Conservation (phyloP, 2,113 vertebrate species). For the Nibea albiflora region DNA sequence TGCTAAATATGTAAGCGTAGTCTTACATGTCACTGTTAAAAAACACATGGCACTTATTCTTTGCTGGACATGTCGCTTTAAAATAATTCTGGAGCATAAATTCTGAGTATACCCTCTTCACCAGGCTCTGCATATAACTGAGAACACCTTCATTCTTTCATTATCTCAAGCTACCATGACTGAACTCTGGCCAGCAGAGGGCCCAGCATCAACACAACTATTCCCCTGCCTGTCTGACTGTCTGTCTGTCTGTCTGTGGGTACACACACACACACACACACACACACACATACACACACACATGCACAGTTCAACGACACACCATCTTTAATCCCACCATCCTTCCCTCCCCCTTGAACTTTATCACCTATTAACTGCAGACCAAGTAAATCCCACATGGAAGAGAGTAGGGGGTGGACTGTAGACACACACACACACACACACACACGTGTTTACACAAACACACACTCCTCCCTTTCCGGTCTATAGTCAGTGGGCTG, state of each 20-base stretch:
- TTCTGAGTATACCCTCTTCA: no score
- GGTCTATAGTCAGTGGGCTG: conserved; percentile 70
- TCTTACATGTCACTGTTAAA: no score
- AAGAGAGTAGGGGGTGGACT: conserved; percentile 33
- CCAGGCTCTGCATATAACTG: background rate
- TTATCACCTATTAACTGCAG: conserved; percentile 85
- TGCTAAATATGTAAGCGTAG: no score
- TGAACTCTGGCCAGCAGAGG: conserved; percentile 59
- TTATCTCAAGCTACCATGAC: background rate
- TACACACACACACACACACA: background rate
- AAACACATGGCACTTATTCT: no score
- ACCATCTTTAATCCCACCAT: conserved; percentile 78
- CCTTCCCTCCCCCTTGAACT: conserved; percentile 78
- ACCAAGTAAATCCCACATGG: conserved; percentile 82
- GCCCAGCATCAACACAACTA: conserved; percentile 27
- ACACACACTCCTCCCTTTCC: conserved; percentile 47
- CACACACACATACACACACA: background rate
- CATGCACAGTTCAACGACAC: conserved; percentile 64
- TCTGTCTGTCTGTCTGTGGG: conserved; percentile 20
- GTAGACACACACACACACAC: conserved; percentile 29
- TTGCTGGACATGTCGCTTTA: no score
- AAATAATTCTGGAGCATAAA: no score
- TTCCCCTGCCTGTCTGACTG: background rate
- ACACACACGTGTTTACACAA: conserved; percentile 16
- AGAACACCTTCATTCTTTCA: background rate